Conservation (phyloP, 2,113 vertebrate genomes). For the Laticauda colubrina region DNA sequence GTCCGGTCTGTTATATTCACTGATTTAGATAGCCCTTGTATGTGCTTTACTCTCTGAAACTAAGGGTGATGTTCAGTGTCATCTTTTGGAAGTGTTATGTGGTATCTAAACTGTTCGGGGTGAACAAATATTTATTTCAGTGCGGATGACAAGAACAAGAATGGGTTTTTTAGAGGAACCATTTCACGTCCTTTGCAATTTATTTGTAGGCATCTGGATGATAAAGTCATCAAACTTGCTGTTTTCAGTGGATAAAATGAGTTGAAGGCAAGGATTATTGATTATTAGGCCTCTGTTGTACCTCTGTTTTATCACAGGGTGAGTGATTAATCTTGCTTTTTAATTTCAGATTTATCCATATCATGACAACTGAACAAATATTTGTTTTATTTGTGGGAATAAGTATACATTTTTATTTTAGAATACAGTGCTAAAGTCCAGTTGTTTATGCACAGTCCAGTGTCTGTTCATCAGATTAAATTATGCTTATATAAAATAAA, state of each 20-base stretch:
- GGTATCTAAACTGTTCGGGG: neutral
- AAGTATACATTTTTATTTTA: neutral
- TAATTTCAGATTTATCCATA: neutral
- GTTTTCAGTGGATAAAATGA: constrained; percentile 15
- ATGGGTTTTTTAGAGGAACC: neutral
- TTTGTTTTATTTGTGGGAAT: neutral
- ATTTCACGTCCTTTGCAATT: neutral
- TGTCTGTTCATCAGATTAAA: neutral
- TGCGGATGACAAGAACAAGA: neutral
- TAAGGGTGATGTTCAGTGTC: neutral
- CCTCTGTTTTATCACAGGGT: neutral
- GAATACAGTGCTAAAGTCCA: neutral
- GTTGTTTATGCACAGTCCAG: neutral
- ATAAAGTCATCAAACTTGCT: neutral
- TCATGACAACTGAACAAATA: neutral
- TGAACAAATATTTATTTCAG: neutral
- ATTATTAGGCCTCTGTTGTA: neutral
- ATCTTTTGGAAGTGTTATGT: neutral
- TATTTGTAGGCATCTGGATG: neutral
- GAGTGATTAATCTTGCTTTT: neutral
- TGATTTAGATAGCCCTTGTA: neutral
- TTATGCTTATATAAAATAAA: neutral
- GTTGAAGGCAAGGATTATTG: constrained; percentile 4
- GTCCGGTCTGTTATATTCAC: neutral
- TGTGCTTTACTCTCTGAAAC: neutral